These are phyloP conservation scores for Cataglyphis livida DNA, from an alignment of 2,888 invertebrate genomes.

Conservation along the genomic window DNA sequence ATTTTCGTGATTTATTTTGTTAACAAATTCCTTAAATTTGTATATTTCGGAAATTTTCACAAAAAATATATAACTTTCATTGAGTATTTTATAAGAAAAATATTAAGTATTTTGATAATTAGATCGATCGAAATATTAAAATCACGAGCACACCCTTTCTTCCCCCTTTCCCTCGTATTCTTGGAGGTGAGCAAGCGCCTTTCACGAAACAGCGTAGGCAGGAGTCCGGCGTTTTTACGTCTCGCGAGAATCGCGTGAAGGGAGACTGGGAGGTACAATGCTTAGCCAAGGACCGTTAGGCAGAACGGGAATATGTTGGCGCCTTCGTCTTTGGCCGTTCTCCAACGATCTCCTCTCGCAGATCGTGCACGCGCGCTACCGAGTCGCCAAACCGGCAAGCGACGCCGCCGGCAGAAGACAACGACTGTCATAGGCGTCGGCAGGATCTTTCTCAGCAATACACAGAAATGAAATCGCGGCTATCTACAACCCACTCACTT, in stretches of 20 bases:
- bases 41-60: slow-evolving; percentile 1
- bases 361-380: slow-evolving; percentile 56
- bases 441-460: neutral
- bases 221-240: slow-evolving; percentile 1
- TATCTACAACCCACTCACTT: neutral
- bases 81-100: neutral
- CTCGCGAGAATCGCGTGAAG: slow-evolving; percentile 31
- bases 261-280: slow-evolving; percentile 16
- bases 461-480: neutral
- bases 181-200: slow-evolving; percentile 4
- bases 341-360: slow-evolving; percentile 68
- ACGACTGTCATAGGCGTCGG: slow-evolving; percentile 39
- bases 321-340: slow-evolving; percentile 76
- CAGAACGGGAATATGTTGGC: slow-evolving; percentile 78
- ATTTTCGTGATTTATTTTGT: slow-evolving; percentile 11
- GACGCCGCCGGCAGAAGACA: slow-evolving; percentile 32
- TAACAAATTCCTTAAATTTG: neutral
- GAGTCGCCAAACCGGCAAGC: slow-evolving; percentile 67
- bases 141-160: neutral
- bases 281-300: slow-evolving; percentile 75
- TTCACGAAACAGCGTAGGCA: slow-evolving; percentile 7
- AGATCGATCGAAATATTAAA: neutral
- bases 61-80: neutral
- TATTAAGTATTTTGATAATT: neutral
- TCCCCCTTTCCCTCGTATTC: neutral